Evolutionary conservation across 2,888 invertebrate genomes (phyloP).

Genomic region (Polyommatus iphigenia): DNA sequence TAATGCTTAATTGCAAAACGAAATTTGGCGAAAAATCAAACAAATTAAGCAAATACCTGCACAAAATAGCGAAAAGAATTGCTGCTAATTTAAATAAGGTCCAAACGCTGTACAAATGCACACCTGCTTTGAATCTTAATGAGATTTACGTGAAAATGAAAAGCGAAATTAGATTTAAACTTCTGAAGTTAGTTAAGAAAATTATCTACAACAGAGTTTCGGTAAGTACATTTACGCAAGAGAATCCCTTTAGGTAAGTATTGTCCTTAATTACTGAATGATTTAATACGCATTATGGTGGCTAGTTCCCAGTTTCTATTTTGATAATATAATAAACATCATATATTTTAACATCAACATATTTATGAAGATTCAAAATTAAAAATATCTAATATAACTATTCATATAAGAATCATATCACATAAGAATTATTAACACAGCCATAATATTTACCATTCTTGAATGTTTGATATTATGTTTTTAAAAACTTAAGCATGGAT

Average conservation of each 20-base stretch:
- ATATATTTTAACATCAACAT: too few species aligned
- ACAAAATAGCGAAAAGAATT: conserved; percentile 23
- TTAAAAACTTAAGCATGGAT: too few species aligned
- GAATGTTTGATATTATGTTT: too few species aligned
- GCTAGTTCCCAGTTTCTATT: not conserved
- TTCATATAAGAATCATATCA: too few species aligned
- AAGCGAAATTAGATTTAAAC: conserved; percentile 21
- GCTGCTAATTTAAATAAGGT: conserved; percentile 26
- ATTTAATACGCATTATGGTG: not conserved
- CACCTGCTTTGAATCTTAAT: conserved; percentile 25
- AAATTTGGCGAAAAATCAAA: not conserved
- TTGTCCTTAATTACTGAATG: not conserved
- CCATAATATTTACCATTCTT: too few species aligned
- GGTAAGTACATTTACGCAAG: not conserved
- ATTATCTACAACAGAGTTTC: conserved; percentile 21
- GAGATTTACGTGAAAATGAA: conserved; percentile 23
- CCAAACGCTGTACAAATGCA: conserved; percentile 1
- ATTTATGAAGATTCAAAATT: not conserved
- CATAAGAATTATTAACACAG: too few species aligned
- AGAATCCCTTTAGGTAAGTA: not conserved
- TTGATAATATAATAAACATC: too few species aligned
- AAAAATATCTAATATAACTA: not conserved
- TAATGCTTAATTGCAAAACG: too few species aligned
- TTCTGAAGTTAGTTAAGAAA: conserved; percentile 25
- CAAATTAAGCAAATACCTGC: not conserved